Evolutionary conservation across 1,140 invertebrate genomes (phyloP).

Genomic region (Patella vulgata): DNA sequence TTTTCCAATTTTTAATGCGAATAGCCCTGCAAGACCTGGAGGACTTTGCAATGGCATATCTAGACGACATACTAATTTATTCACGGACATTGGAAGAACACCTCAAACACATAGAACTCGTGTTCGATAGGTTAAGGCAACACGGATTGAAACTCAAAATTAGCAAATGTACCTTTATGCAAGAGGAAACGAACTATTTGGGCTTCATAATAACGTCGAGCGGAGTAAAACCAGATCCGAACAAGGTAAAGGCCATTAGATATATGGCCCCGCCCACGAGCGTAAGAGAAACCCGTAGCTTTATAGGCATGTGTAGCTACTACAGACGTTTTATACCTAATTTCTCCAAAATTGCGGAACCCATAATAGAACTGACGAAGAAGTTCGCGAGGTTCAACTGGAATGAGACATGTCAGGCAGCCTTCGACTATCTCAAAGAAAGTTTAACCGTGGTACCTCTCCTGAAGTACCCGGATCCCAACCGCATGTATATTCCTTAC

Average conservation of each 20-base stretch:
- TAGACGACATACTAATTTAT: slow-evolving; percentile 31
- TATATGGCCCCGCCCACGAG: slow-evolving; percentile 53
- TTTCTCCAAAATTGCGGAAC: slow-evolving; percentile 54
- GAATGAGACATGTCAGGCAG: slow-evolving; percentile 19
- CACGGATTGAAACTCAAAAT: slow-evolving; percentile 25
- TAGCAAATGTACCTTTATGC: slow-evolving; percentile 22
- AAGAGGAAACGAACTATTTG: slow-evolving; percentile 22
- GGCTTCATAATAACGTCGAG: slow-evolving; percentile 16
- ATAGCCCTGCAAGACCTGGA: slow-evolving; percentile 19
- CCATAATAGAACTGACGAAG: slow-evolving; percentile 58
- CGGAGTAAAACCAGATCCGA: slow-evolving; percentile 17
- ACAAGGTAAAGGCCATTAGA: slow-evolving; percentile 20
- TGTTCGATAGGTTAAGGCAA: slow-evolving; percentile 36
- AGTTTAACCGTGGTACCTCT: slow-evolving; percentile 31
- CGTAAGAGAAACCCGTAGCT: slow-evolving; percentile 61
- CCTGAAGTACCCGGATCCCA: slow-evolving; percentile 24
- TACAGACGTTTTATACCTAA: slow-evolving; percentile 66
- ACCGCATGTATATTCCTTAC: slow-evolving; percentile 20
- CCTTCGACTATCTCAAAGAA: slow-evolving; percentile 40
- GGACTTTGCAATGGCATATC: slow-evolving; percentile 9
- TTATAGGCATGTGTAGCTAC: slow-evolving; percentile 67
- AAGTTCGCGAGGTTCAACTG: slow-evolving; percentile 57
- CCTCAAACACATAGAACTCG: slow-evolving; percentile 20
- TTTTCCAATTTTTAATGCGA: slow-evolving; percentile 43
- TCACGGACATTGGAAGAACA: slow-evolving; percentile 18